Base-by-base conservation (phyloP, 2,797 vertebrate species). In the Pteropus rufus region DNA sequence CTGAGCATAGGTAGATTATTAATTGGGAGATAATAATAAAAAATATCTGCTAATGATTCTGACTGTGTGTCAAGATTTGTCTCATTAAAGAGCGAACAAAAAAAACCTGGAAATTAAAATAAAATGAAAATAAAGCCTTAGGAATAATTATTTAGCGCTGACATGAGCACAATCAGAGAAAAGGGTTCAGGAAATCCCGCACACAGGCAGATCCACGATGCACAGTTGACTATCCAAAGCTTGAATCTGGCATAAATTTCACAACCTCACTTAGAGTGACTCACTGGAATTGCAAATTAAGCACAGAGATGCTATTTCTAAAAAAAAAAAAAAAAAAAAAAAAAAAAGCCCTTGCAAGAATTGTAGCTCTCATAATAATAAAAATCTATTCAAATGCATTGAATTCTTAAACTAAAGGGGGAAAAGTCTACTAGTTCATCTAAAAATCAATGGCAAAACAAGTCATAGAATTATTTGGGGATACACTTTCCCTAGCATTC, bases 281-380 rank as follows among this genome's bases (percentile, higher is more conserved):
- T 84, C 95, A 87, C 41, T 97, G 94, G 93, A 90, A 96, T 96
- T 92, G 41, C 69, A 96, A 97, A 96, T 95, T 91, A 96, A 97
- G 94, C 76, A 54, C 86, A 95, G 93, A 95, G 58, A 91, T 84
- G 85, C 34, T 62, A 93, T 96, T 97, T 96, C 62, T 64, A 83
- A 34, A 34, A 34, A 34, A 34, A 34, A 34, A 34, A 34, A 34
- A 34, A 34, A 34, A 34, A 34, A 34, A 34, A 34, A 62, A 95
- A 46, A 89, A 89, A 96, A 88, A 62, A 95, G 15, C 5, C 67
- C n/a, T 80, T 95, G 65, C 46, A 96, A 80, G 86, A 92, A 60
- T 93, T 95, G 95, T 82, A 83, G 21, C 56, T 70, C 10, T 94
- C 82, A 69, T 73, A 95, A 79, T 75, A 94, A 49, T 49, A 16